Evolutionary conservation across 1,140 invertebrate genomes (phyloP), one percentile per base, ranked within the genome.

Genomic region (Heterodera schachtii): DNA sequence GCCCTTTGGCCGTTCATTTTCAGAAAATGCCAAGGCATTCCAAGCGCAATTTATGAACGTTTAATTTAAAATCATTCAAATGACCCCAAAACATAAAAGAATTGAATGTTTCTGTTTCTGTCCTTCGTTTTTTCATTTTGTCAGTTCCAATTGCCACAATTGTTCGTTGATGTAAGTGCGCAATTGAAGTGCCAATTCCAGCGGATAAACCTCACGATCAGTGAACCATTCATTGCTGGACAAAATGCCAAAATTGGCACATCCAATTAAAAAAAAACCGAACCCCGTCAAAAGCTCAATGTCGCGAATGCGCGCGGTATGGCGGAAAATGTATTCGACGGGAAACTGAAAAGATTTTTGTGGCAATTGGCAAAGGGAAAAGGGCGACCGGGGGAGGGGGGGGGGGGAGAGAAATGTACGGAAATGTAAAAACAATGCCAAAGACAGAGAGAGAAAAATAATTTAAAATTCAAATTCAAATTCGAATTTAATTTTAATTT

Each of bases 131-230:
- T 31, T 31, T 52, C 13, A 5, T 64, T 19, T 19, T 64, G 11
- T 57, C 70, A 69, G 67, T 16, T 84, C 84, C 81, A 84, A 64
- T 71, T 84, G 84, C 85, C 85, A 86, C 11, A 86, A 49, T 49
- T 87, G 57, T 73, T 86, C 77, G 43, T 86, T 84, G 16, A 86
- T 67, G 44, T 86, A 69, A 31, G 86, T 86, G 57, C 85, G 69
- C 47, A 86, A 52, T 11, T 74, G 75, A 21, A 86, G 44, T n/a
- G 81, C 84, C 43, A 81, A 31, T 73, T 84, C 78, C 9, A 43
- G 52, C n/a, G 71, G 47, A 52, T 79, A 87, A 46, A 79, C 57
- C 3, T 9, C 21, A 9, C 71, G 67, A 52, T 85, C 82, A 3
- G 71, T 57, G 70, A 86, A 83, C 69, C 84, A 86, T 67, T 86